phyloP scores from a whole-genome alignment of 92 coral and sea anemone species.

The Paragorgia papillata region DNA sequence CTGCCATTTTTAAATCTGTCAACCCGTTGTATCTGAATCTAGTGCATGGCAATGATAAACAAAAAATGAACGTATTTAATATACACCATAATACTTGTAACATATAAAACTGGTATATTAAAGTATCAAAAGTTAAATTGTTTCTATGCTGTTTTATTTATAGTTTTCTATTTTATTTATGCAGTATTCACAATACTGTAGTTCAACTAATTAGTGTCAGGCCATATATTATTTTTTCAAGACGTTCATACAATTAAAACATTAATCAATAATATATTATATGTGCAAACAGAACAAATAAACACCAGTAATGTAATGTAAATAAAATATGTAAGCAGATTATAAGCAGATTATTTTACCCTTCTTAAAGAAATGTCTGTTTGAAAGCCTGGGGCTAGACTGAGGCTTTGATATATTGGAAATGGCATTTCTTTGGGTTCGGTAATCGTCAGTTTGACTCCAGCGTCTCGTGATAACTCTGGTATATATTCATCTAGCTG shows the following conservation, averaged over 20 bases:
- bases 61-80: background rate
- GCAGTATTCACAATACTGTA: too few species aligned
- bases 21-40: slow-evolving; percentile 50
- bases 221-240: too few species aligned
- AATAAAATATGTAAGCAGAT: too few species aligned
- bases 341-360: slow-evolving; percentile 2
- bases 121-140: too few species aligned
- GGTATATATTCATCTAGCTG: slow-evolving; percentile 29
- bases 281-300: background rate
- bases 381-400: slow-evolving; percentile 35
- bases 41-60: background rate
- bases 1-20: slow-evolving; percentile 66
- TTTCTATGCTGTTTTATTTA: too few species aligned
- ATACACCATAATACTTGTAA: too few species aligned
- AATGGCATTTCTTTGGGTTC: slow-evolving; percentile 41
- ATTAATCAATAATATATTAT: background rate
- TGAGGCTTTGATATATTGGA: slow-evolving; percentile 34
- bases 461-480: slow-evolving; percentile 20
- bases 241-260: too few species aligned
- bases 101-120: too few species aligned
- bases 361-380: slow-evolving; percentile 23
- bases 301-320: background rate
- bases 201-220: too few species aligned
- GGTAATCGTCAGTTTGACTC: slow-evolving; percentile 19
- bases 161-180: too few species aligned